Evolutionary conservation across 1,140 invertebrate genomes (phyloP).

Genomic region (Oncopodura yosiiana): DNA sequence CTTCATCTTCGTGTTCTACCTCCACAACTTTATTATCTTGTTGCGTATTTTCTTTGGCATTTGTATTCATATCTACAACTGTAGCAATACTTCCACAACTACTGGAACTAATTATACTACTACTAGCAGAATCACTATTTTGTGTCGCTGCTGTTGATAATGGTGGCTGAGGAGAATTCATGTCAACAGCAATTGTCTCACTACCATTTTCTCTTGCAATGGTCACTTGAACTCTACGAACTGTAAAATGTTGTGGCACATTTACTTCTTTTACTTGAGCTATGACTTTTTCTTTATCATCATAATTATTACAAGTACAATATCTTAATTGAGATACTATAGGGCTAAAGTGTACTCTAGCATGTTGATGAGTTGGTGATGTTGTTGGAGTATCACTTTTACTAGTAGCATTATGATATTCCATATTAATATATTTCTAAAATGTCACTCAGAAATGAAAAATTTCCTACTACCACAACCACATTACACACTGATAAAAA

Average conservation of each 20-base stretch:
- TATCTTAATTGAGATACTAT: slow-evolving; percentile 24
- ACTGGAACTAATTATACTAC: not conserved
- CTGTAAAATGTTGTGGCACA: not conserved
- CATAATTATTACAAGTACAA: not conserved
- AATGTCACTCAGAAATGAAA: no score
- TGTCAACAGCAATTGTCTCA: not conserved
- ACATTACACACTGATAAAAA: no score
- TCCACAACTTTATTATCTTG: no score
- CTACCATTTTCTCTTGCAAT: not conserved
- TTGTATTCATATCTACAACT: not conserved
- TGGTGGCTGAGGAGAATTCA: not conserved
- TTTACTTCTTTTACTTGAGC: slow-evolving; percentile 16
- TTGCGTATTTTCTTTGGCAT: no score
- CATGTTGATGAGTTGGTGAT: not conserved
- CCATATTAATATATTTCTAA: no score
- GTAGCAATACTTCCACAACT: not conserved
- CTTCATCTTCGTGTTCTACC: no score
- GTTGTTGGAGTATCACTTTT: no score
- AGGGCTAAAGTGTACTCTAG: slow-evolving; percentile 26
- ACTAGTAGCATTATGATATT: no score
- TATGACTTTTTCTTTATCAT: slow-evolving; percentile 9
- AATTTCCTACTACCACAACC: no score
- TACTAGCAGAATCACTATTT: not conserved
- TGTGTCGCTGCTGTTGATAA: no score
- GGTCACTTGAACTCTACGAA: slow-evolving; percentile 6